A percentile compares a stretch with the other conserved stretches of the same genome.
Evolutionary conservation across 2,113 vertebrate species (phyloP).

Genomic region (Thamnophis sirtalis): DNA sequence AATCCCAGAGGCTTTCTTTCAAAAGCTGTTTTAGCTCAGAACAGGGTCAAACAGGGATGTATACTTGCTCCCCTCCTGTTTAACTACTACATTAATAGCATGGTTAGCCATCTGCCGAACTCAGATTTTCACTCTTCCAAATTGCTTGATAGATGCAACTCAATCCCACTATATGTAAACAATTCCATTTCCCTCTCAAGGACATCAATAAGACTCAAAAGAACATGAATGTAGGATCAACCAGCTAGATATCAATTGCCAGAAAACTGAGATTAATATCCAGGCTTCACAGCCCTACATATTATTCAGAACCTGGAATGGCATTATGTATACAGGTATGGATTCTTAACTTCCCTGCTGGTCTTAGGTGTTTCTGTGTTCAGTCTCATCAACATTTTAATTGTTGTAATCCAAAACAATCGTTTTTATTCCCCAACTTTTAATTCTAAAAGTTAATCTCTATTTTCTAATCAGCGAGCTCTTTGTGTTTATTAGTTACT

Average conservation of each 20-base stretch:
- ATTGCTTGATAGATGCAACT: background rate
- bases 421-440: background rate
- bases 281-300: background rate
- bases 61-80: background rate
- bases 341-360: background rate
- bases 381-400: background rate
- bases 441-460: background rate
- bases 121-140: background rate
- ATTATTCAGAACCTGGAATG: background rate
- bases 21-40: background rate
- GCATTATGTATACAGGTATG: background rate
- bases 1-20: background rate
- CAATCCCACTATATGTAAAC: background rate
- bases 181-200: background rate
- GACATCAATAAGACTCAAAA: background rate
- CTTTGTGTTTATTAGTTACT: background rate
- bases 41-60: background rate
- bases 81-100: background rate
- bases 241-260: background rate
- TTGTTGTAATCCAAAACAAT: background rate
- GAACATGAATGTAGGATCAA: background rate
- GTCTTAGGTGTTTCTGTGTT: background rate
- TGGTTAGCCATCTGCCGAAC: background rate
- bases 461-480: background rate
- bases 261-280: background rate